These are phyloP conservation scores for Ptychodera flava DNA, from an alignment of 35 echinoderm and acorn worm species.

Conservation along the genomic window DNA sequence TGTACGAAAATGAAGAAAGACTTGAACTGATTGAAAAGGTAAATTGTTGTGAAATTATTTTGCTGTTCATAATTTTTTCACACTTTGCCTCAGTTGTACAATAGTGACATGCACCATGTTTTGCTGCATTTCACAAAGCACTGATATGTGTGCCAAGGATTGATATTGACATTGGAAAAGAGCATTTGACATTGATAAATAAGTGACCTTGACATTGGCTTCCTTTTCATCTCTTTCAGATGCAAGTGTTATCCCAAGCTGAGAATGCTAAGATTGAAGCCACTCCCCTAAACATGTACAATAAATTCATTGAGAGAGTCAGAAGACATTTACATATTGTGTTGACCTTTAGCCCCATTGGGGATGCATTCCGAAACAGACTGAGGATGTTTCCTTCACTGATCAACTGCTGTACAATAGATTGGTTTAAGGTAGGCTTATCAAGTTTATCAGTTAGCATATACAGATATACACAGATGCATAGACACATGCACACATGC, in stretches of 20 bases:
- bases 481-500: no score
- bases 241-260: conserved; percentile 78
- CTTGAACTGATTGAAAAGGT: conserved; percentile 98
- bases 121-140: no score
- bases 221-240: conserved; percentile 61
- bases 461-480: no score
- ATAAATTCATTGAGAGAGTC: conserved; percentile 87
- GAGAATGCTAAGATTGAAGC: conserved; percentile 85
- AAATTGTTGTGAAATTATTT: neutral
- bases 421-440: conserved; percentile 90
- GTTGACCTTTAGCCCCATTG: conserved; percentile 92
- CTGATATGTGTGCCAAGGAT: no score
- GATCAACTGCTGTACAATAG: conserved; percentile 98
- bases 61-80: neutral
- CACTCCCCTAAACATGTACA: conserved; percentile 99
- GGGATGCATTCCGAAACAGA: conserved; percentile 94
- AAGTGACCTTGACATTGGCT: no score
- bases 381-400: conserved; percentile 94
- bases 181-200: no score
- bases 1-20: conserved; percentile 97
- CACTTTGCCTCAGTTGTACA: neutral
- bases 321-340: conserved; percentile 81
- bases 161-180: no score
- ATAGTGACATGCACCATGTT: no score
- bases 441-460: no score